Base-by-base conservation (phyloP, 2,797 vertebrate genomes). In the Hypotaenidia okinawae region DNA sequence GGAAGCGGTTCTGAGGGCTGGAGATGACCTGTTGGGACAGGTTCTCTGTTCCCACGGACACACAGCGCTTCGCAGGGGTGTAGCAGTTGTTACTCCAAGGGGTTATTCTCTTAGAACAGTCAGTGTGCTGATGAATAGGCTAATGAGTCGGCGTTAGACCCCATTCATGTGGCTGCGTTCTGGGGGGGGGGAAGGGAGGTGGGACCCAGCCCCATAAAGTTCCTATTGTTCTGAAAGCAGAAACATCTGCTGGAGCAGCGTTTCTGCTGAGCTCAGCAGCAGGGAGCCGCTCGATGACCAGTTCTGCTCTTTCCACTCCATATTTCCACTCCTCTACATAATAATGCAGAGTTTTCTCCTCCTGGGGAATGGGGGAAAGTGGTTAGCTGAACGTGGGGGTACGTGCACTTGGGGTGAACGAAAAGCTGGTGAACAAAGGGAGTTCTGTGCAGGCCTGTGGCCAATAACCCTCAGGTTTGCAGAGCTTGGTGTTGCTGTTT, bases 161-260 rank as follows among this genome's bases (percentile, higher is more conserved):
- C 94, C 88, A 68, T 92, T 94, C 88, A 89, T 39, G 80, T 57
- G 75, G 79, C 77, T 19, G 54, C 19, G 72, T 62, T 90, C 14
- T 78, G 77, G 33, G 86, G 95, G 87, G 89, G 86, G 95, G 87
- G 89, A 79, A 88, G 86, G 92, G 93, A 85, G 83, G 84, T 61
- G 89, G 73, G 81, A 93, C 94, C 88, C 83, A 94, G 39, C 81
- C 89, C 90, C 77, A 86, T 89, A 87, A 91, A 95, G 96, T 96
- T 93, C 67, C 86, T 88, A 68, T 92, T 97, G 95, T 95, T 97
- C 95, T 32, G 17, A 87, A 95, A 93, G 87, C 83, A 97, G 96
- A 94, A 92, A 90, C 82, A 85, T 97, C 96, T 97, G 97, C 96
- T 89, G 84, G 83, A 93, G 84, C 39, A 85, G 88, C 15, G 3